These are phyloP conservation scores for Dreissena polymorpha DNA, from an alignment of 1,140 invertebrate genomes.

Conservation along the genomic window DNA sequence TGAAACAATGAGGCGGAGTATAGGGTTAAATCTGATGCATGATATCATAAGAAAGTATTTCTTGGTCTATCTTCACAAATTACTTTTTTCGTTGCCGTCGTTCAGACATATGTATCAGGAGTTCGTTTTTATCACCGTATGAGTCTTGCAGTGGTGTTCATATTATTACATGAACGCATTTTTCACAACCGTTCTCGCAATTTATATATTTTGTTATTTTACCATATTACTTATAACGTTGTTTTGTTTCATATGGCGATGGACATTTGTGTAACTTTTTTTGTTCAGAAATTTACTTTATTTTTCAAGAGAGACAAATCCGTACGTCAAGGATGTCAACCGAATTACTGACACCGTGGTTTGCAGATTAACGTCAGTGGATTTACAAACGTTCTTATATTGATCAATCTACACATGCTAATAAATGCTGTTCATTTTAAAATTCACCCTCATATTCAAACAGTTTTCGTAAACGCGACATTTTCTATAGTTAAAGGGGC, in stretches of 20 bases:
- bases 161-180: neutral
- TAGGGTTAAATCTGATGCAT: too few species aligned
- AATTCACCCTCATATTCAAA: too few species aligned
- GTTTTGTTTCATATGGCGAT: neutral
- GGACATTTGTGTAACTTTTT: neutral
- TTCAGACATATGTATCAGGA: too few species aligned
- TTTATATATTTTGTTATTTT: neutral
- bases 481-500: too few species aligned
- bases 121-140: neutral
- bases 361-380: neutral
- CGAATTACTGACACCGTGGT: neutral
- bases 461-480: too few species aligned
- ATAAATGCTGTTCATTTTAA: neutral
- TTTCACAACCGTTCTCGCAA: neutral
- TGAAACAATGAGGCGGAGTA: too few species aligned
- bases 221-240: neutral
- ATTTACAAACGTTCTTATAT: neutral
- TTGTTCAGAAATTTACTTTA: neutral
- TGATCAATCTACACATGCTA: neutral
- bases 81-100: too few species aligned
- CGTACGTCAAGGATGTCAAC: conserved; percentile 6
- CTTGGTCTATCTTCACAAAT: too few species aligned
- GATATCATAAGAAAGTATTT: too few species aligned
- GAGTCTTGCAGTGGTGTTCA: neutral
- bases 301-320: conserved; percentile 6